These are phyloP conservation scores for Elanus axillaris DNA, from an alignment of 2,113 vertebrate genomes.

Conservation along the genomic window DNA sequence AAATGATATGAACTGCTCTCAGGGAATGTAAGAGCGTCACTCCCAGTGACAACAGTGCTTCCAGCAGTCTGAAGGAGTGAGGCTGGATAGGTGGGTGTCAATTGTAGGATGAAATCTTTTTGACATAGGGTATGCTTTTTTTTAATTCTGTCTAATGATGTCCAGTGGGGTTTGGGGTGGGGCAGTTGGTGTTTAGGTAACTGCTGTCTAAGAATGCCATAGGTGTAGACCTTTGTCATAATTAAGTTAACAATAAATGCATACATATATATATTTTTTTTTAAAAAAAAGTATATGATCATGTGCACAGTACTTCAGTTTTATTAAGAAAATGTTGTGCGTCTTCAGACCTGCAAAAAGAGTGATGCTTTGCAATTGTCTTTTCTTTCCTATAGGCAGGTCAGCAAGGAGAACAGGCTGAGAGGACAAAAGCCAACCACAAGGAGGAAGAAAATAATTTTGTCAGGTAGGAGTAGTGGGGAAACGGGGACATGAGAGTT, in stretches of 20 bases:
- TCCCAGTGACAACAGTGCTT: not conserved
- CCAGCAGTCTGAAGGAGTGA: not conserved
- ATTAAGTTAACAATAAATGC: no score
- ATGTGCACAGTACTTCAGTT: not conserved
- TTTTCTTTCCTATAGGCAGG: not conserved
- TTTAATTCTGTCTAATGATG: not conserved
- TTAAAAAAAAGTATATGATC: rapidly evolving
- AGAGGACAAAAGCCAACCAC: not conserved
- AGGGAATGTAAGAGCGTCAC: not conserved
- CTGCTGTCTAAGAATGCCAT: not conserved
- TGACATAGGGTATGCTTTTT: not conserved
- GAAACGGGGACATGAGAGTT: not conserved
- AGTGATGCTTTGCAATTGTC: not conserved
- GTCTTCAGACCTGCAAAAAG: not conserved
- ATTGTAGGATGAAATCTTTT: not conserved
- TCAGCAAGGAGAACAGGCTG: not conserved
- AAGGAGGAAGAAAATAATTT: not conserved
- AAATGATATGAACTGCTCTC: not conserved
- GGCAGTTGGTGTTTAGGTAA: not conserved
- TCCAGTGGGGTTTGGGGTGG: rapidly evolving
- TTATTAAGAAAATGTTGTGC: not conserved
- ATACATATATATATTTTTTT: rapidly evolving
- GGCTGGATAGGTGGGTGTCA: not conserved
- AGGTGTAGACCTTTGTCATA: not conserved
- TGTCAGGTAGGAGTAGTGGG: not conserved